Evolutionary conservation across 2,797 vertebrate genomes (phyloP), one percentile per base, ranked within the genome.

Genomic region (Enteromius anoplus): DNA sequence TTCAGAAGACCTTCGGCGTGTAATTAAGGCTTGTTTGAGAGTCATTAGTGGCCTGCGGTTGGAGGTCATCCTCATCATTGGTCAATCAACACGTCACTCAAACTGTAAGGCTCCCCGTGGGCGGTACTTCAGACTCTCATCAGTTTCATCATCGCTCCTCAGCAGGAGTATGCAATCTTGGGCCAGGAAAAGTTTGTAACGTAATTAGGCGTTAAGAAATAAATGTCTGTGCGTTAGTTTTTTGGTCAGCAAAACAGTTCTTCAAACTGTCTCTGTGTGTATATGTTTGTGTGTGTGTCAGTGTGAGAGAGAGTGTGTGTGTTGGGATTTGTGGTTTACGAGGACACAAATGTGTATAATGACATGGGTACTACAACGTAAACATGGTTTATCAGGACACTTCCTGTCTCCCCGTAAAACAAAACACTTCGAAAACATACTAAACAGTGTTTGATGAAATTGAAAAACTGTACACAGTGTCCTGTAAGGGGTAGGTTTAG

Each of bases 31-130:
- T 86, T 87, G 92, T 91, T 91, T 91, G 88, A 88, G 81, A 76
- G 85, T 91, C 86, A 87, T 92, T 89, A 86, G 92, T 91, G 90
- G 86, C 85, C 88, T 90, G 89, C 81, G 86, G 88, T 84, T 45
- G 88, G 85, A 87, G 86, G 90, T 92, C 88, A 88, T 93, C 89
- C 89, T 91, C 90, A 87, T 92, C 91, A 92, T 90, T 72, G 79
- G 84, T 71, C 84, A 78, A 85, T 85, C 79, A 83, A 40, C 23
- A 65, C 73, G 85, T 84, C 85, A 84, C 65, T 87, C 83, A 82
- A 84, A 84, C 55, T 62, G 32, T 55, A 70, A 69, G 89, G 89
- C 91, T 88, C 90, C 88, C 87, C 89, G 92, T 92, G 86, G 84
- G 89, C 88, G 89, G 91, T 91, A 92, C 92, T 91, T 91, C 80